Percentiles rank a stretch among this genome's conserved stretches.
Conservation (phyloP, 2,888 invertebrate species). For the Caenorhabditis imperialis region DNA sequence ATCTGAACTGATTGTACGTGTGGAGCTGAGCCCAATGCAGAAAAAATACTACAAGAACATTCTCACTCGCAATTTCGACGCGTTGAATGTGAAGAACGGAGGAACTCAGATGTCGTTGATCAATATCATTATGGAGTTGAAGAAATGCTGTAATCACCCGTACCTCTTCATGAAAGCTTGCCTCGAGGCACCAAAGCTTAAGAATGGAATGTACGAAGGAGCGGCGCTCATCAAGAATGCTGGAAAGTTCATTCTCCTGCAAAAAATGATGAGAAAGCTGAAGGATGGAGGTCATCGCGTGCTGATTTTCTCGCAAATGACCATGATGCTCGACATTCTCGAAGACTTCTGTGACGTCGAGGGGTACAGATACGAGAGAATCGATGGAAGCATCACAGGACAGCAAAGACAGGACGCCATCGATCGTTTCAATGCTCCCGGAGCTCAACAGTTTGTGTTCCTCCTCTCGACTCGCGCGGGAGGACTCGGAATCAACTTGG, state of each 20-base stretch:
- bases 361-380: constrained; percentile 97
- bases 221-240: constrained; percentile 91
- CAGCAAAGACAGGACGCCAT: constrained; percentile 96
- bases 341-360: constrained; percentile 98
- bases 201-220: constrained; percentile 85
- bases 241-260: constrained; percentile 92
- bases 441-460: constrained; percentile 93
- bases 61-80: constrained; percentile 96
- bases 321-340: constrained; percentile 91
- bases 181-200: constrained; percentile 80
- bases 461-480: constrained; percentile 96
- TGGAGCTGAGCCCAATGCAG: constrained; percentile 97
- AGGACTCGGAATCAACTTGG: constrained; percentile 97
- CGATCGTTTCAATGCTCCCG: constrained; percentile 98
- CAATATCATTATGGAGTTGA: constrained; percentile 99
- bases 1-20: constrained; percentile 98
- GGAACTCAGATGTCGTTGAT: constrained; percentile 89
- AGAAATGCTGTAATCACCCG: constrained; percentile 99
- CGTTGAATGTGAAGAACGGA: constrained; percentile 94
- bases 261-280: constrained; percentile 92
- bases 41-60: constrained; percentile 98
- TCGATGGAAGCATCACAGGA: constrained; percentile 98
- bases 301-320: constrained; percentile 92
- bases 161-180: constrained; percentile 94
- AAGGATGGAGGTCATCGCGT: constrained; percentile 93